Conservation (phyloP, 1,140 invertebrate genomes). For the Caenorhabditis brenneri region DNA sequence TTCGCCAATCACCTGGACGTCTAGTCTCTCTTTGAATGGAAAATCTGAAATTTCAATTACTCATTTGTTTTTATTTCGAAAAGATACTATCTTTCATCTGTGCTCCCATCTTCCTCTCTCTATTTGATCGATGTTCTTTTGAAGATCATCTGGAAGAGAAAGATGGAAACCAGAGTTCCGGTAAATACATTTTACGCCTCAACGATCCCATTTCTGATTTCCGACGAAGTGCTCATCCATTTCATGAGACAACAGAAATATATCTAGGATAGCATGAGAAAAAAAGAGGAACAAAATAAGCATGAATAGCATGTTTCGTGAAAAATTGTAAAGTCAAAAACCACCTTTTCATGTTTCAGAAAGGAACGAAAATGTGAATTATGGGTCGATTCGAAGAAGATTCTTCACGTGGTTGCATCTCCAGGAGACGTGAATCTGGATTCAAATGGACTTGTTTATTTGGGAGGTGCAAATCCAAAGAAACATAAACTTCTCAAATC, state of each 20-base stretch:
- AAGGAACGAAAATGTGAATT: slow-evolving; percentile 28
- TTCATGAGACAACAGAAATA: not conserved
- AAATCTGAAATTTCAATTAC: not conserved
- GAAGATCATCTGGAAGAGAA: not conserved
- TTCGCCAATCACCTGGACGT: not conserved
- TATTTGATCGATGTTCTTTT: not conserved
- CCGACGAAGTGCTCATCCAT: slow-evolving; percentile 19
- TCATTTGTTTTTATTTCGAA: not conserved
- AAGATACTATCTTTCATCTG: not conserved
- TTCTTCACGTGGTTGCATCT: slow-evolving; percentile 35
- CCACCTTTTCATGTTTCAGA: slow-evolving; percentile 5
- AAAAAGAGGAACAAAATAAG: not conserved
- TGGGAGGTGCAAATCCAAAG: slow-evolving; percentile 40
- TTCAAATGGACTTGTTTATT: slow-evolving; percentile 45
- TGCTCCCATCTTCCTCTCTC: not conserved
- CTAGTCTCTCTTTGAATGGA: not conserved
- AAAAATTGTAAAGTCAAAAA: not conserved
- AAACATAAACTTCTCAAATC: slow-evolving; percentile 22
- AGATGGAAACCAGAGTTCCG: not conserved
- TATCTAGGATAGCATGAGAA: not conserved
- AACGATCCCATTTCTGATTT: not conserved
- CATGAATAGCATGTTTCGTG: not conserved
- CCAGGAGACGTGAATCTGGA: slow-evolving; percentile 46
- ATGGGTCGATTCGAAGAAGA: slow-evolving; percentile 27
- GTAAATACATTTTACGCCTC: slow-evolving; percentile 36